phyloP scores from a whole-genome alignment of 1,140 invertebrate species.

The Nixonia krombeini region DNA sequence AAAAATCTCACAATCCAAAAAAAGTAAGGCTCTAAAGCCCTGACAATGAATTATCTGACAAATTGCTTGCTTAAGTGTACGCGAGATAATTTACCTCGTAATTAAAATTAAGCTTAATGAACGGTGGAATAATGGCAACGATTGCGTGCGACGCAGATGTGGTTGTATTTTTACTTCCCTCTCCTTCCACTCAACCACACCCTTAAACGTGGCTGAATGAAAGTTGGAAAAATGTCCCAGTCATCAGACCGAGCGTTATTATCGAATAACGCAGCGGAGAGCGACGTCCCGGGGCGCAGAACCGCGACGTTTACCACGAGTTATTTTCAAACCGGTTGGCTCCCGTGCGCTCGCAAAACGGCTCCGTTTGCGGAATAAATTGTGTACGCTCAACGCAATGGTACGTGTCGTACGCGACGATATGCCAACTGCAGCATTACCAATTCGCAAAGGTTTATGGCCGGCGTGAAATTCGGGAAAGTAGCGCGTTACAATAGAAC shows the following conservation, averaged over 20 bases:
- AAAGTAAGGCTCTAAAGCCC: too few species aligned
- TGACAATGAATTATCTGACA: too few species aligned
- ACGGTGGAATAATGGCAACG: not conserved
- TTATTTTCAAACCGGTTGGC: conserved; percentile 20
- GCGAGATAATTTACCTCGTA: conserved; percentile 1
- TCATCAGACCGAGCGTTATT: conserved; percentile 10
- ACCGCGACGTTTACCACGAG: conserved; percentile 15
- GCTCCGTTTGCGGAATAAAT: conserved; percentile 23
- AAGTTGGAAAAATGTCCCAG: conserved; percentile 10
- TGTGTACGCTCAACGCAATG: conserved; percentile 14
- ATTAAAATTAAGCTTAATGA: conserved; percentile 2
- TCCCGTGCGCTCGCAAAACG: conserved; percentile 10
- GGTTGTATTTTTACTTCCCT: not conserved
- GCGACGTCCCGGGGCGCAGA: conserved; percentile 17
- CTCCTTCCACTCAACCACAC: too few species aligned
- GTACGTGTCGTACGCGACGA: conserved; percentile 6
- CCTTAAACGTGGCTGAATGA: not conserved
- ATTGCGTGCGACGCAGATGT: conserved; percentile 25
- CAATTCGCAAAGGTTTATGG: too few species aligned
- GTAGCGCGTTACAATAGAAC: not conserved
- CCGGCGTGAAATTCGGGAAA: too few species aligned
- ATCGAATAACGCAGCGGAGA: conserved; percentile 10
- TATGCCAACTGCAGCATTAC: conserved; percentile 11
- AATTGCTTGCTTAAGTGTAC: too few species aligned
- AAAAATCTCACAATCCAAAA: too few species aligned